Evolutionary conservation across 2,888 invertebrate species (phyloP).

Genomic region (Pseudanteris insignis): DNA sequence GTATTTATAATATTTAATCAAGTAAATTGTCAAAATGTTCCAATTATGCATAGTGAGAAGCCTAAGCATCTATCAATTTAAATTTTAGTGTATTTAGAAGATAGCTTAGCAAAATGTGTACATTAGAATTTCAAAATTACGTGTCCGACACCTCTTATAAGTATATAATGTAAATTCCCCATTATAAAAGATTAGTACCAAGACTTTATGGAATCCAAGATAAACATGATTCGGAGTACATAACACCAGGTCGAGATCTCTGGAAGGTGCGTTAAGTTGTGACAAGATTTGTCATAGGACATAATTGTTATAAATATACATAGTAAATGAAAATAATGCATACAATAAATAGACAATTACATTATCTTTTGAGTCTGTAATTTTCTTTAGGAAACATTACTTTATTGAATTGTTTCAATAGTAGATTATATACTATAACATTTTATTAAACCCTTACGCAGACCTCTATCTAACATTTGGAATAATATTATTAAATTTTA

Average conservation of each 20-base stretch:
- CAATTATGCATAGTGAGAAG: constrained; percentile 7
- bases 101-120: constrained; percentile 23
- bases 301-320: constrained; percentile 26
- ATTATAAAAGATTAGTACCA: constrained; percentile 25
- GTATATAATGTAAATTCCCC: constrained; percentile 8
- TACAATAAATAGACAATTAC: not conserved
- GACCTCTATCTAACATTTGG: constrained; percentile 3
- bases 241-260: constrained; percentile 60
- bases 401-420: constrained; percentile 32
- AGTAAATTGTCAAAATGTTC: constrained; percentile 1
- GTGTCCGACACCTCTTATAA: constrained; percentile 28
- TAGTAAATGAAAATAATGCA: not conserved
- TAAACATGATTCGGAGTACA: constrained; percentile 17
- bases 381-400: constrained; percentile 15
- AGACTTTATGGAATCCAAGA: constrained; percentile 21
- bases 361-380: constrained; percentile 3
- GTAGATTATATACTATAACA: constrained; percentile 13
- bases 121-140: not conserved
- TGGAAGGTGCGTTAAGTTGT: constrained; percentile 68
- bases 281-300: constrained; percentile 65
- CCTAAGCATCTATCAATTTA: constrained; percentile 16
- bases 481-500: constrained; percentile 6
- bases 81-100: constrained; percentile 5
- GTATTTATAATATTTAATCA: no score
- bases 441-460: constrained; percentile 13